Conservation (phyloP, 2,888 invertebrate genomes). For the Epistrophella euchroma region DNA sequence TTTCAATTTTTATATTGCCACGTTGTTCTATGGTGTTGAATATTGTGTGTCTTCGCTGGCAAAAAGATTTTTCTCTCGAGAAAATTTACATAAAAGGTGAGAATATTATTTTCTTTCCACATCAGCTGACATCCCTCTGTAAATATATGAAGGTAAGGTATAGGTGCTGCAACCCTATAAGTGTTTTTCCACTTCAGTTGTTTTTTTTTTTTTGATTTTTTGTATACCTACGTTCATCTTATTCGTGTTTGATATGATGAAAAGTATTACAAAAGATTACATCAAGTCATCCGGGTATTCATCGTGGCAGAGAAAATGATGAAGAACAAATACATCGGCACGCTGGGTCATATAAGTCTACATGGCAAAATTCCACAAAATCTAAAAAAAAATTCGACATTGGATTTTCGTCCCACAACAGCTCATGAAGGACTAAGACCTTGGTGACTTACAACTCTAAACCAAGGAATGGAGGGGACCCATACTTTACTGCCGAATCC, state of each 20-base stretch:
- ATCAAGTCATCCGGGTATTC: neutral
- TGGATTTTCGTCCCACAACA: too few species aligned
- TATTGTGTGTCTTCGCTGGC: neutral
- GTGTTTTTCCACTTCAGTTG: neutral
- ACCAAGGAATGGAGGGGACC: too few species aligned
- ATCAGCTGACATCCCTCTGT: neutral
- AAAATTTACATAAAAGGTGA: neutral
- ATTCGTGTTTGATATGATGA: conserved; percentile 1
- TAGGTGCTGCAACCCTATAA: neutral
- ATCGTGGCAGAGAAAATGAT: neutral
- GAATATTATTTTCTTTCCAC: conserved; percentile 8
- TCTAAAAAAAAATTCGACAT: too few species aligned
- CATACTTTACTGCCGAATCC: too few species aligned
- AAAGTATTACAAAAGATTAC: conserved; percentile 1
- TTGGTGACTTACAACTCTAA: too few species aligned
- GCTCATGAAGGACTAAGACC: too few species aligned
- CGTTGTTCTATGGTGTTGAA: neutral
- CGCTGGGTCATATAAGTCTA: too few species aligned
- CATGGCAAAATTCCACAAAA: too few species aligned
- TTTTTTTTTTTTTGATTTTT: neutral
- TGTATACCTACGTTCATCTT: neutral
- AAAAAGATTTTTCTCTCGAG: neutral
- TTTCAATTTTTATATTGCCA: conserved; percentile 8
- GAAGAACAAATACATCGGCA: too few species aligned
- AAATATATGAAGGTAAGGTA: neutral